phyloP scores from a whole-genome alignment of 2,797 vertebrate species.

The Pseudochromis fuscus region DNA sequence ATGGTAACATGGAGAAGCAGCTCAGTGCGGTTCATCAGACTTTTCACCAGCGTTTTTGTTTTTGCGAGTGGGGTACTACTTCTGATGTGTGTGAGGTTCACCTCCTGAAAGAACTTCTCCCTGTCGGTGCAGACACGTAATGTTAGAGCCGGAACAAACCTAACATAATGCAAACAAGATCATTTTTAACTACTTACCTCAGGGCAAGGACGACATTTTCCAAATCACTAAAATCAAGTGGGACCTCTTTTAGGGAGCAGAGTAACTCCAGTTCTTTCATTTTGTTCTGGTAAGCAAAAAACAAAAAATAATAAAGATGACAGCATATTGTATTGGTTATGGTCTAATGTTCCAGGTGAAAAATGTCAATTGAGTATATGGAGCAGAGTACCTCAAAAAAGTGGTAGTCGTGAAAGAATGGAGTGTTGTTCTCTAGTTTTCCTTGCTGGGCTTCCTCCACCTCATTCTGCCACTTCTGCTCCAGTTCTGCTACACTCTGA shows the following conservation, averaged over 20 bases:
- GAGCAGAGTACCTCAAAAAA: constrained; percentile 91
- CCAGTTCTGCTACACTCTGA: constrained; percentile 97
- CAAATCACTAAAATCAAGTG: constrained; percentile 93
- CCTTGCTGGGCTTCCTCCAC: constrained; percentile 94
- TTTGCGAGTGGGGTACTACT: constrained; percentile 89
- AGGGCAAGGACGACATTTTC: constrained; percentile 95
- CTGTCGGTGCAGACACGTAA: constrained; percentile 73
- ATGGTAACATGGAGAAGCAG: constrained; percentile 96
- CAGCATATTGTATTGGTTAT: neutral
- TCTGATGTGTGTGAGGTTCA: constrained; percentile 90
- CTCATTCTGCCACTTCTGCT: constrained; percentile 99
- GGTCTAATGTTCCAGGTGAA: neutral
- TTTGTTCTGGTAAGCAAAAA: constrained; percentile 89
- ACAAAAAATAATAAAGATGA: constrained; percentile 15
- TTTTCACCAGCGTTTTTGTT: constrained; percentile 94
- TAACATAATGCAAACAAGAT: neutral
- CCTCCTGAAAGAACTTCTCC: constrained; percentile 98
- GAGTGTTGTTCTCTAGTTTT: constrained; percentile 94
- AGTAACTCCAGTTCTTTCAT: constrained; percentile 97
- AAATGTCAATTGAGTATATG: neutral
- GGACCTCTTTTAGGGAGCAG: constrained; percentile 96
- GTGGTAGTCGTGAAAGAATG: constrained; percentile 98
- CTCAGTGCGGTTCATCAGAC: constrained; percentile 97
- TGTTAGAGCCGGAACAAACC: constrained; percentile 21
- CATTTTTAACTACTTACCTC: constrained; percentile 83